phyloP scores from a whole-genome alignment of 2,797 vertebrate species.

The Passerculus sandwichensis region DNA sequence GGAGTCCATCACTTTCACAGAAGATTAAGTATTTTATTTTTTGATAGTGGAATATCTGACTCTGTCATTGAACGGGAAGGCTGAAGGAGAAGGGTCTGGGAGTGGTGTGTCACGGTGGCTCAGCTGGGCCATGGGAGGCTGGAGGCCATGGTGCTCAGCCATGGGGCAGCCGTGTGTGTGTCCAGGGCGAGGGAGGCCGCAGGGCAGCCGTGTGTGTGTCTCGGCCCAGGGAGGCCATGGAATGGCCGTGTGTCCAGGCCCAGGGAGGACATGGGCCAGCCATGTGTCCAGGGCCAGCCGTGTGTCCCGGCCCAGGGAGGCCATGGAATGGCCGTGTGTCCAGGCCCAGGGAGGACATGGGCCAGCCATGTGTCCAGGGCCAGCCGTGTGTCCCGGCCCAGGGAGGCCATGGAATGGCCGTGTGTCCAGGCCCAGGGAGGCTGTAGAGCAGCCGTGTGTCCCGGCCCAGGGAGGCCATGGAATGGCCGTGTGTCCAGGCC shows the following conservation, averaged over 20 bases:
- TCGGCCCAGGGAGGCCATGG: neutral
- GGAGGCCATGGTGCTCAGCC: rapidly evolving
- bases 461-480: neutral
- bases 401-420: rapidly evolving
- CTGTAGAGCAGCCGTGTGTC: neutral
- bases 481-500: neutral
- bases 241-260: neutral
- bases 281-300: neutral
- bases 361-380: no score
- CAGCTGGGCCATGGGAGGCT: rapidly evolving
- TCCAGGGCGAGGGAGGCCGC: neutral
- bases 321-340: neutral
- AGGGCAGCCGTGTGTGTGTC: neutral
- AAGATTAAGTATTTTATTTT: neutral
- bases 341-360: neutral
- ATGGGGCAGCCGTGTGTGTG: neutral
- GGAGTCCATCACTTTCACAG: neutral
- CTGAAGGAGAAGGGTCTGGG: neutral
- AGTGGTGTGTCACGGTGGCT: rapidly evolving
- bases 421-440: neutral
- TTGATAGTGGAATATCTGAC: neutral
- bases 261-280: neutral
- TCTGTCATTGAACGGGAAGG: neutral
- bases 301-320: neutral
- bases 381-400: neutral